Evolutionary conservation across 2,888 invertebrate genomes (phyloP), one percentile per base, ranked within the genome.

Genomic region (Pemphredon lugubris): DNA sequence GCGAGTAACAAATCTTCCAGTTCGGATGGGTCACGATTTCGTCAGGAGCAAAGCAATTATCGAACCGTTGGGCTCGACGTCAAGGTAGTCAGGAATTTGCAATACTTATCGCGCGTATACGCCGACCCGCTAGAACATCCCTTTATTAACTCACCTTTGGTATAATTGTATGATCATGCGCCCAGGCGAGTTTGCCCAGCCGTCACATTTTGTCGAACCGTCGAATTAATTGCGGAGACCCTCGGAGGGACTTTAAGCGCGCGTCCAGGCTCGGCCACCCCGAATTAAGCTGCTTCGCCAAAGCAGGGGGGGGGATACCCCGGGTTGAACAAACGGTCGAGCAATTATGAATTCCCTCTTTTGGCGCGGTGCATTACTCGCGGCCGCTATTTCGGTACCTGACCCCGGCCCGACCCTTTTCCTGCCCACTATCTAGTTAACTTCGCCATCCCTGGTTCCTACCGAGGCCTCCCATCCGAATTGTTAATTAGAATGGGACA

Each of bases 271-370:
- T 44, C 55, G 32, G 42, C 50, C 48, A 47, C 51, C 30, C 53
- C 60, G 67, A 76, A 75, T 77, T 79, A 79, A 80, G 64, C 59
- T 54, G 60, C 63, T 58, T 32, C 57, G 39, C 51, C 30, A 50
- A 47, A 72, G 79, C 53, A 66, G 77, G 63, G 72, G 80, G 66
- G 77, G 63, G 72, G 80, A 74, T 64, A 67, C 66, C 51, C n/a
- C 71, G 60, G 74, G 74, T 58, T 80, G 79, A 79, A 84, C 79
- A 78, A 83, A 83, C 81, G 67, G 76, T 40, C 58, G 68, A 73
- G 77, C 81, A 84, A 86, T 86, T 86, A 83, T 81, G 82, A 85
- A 84, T 85, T 84, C 81, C 77, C 82, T 86, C 85, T 83, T 84
- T 83, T 59, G 70, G 68, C 45, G 51, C 47, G 48, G 50, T 45